Evolutionary conservation across 2,113 vertebrate genomes (phyloP).

Genomic region (Shinisaurus crocodilurus): DNA sequence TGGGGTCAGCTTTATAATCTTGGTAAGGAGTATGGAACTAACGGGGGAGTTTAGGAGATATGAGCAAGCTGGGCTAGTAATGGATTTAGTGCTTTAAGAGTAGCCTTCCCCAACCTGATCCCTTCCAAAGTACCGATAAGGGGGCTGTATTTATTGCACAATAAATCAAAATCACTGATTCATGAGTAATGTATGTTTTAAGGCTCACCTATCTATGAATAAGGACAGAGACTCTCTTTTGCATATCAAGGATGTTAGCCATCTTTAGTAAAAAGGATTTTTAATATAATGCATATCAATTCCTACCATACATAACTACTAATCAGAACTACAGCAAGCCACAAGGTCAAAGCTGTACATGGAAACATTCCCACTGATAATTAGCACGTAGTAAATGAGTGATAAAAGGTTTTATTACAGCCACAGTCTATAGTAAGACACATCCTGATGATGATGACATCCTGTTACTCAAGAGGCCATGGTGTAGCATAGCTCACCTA

Average conservation of each 20-base stretch:
- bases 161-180: neutral
- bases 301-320: neutral
- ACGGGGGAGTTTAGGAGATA: neutral
- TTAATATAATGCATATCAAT: neutral
- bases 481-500: neutral
- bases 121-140: neutral
- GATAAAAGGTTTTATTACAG: neutral
- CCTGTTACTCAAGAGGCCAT: constrained; percentile 6
- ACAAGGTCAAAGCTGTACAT: neutral
- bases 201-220: neutral
- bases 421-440: constrained; percentile 2
- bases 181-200: neutral
- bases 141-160: neutral
- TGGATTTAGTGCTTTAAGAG: neutral
- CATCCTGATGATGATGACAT: too few species aligned
- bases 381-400: neutral
- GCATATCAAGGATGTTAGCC: neutral
- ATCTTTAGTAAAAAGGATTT: neutral
- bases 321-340: neutral
- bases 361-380: neutral
- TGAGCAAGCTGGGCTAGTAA: neutral
- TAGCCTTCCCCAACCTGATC: too few species aligned
- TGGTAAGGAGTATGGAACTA: neutral
- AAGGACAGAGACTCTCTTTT: neutral
- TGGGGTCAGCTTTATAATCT: too few species aligned